These are phyloP conservation scores for Oryzaephilus surinamensis DNA, from an alignment of 1,140 invertebrate genomes.

Conservation along the genomic window DNA sequence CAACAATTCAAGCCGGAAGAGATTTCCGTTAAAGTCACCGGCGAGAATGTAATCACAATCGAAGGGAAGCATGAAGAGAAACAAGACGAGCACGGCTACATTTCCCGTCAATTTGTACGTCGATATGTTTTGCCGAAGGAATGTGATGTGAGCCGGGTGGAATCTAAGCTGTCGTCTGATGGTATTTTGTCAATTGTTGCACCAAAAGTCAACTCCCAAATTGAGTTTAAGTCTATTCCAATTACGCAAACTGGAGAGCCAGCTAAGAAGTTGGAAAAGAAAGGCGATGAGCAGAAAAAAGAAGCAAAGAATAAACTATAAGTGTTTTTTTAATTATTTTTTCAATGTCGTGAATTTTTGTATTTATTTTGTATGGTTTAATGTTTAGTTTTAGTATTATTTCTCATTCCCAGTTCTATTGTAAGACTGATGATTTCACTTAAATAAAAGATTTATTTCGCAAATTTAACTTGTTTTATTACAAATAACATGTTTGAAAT, in stretches of 20 bases:
- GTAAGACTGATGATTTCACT: too few relatives aligned
- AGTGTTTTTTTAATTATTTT: too few relatives aligned
- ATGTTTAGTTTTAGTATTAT: too few relatives aligned
- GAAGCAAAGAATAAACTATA: too few relatives aligned
- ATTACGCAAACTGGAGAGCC: slow-evolving; percentile 10
- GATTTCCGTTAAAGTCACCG: slow-evolving; percentile 46
- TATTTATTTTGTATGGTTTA: too few relatives aligned
- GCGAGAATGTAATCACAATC: slow-evolving; percentile 44
- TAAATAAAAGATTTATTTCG: too few relatives aligned
- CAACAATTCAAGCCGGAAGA: slow-evolving; percentile 51
- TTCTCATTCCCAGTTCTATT: too few relatives aligned
- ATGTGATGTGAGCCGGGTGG: slow-evolving; percentile 48
- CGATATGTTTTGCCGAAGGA: slow-evolving; percentile 57
- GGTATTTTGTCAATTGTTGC: slow-evolving; percentile 57
- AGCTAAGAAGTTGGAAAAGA: slow-evolving; percentile 3
- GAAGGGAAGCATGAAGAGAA: too few relatives aligned
- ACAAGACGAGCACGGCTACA: too few relatives aligned
- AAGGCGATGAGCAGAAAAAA: slow-evolving; percentile 1
- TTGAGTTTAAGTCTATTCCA: slow-evolving; percentile 4
- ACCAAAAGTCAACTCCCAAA: slow-evolving; percentile 34
- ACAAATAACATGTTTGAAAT: too few relatives aligned
- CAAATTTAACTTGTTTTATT: too few relatives aligned
- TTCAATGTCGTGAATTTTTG: too few relatives aligned
- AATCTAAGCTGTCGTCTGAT: slow-evolving; percentile 58
- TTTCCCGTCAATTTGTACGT: slow-evolving; percentile 45